Conservation (phyloP, 2,113 vertebrate genomes). For the Xyrauchen texanus region DNA sequence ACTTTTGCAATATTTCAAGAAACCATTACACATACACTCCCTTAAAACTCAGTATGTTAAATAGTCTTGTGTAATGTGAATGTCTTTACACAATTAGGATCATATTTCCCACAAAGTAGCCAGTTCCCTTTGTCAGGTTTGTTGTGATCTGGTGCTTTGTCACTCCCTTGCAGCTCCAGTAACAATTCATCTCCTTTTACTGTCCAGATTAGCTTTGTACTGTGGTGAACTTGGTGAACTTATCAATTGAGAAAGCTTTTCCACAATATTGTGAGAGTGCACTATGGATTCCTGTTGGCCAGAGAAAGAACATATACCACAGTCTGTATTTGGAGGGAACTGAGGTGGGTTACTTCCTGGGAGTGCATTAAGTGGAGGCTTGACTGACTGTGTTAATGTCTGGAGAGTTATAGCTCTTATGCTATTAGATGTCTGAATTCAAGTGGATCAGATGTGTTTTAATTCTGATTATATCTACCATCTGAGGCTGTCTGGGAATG, state of each 20-base stretch:
- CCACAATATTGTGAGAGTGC: slow-evolving; percentile 34
- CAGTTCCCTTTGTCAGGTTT: slow-evolving; percentile 5
- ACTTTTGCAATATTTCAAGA: neutral
- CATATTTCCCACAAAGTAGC: neutral
- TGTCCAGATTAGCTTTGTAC: slow-evolving; percentile 26
- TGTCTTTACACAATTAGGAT: neutral
- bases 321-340: slow-evolving; percentile 45
- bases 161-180: slow-evolving; percentile 24
- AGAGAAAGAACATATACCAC: slow-evolving; percentile 44
- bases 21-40: neutral
- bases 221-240: neutral
- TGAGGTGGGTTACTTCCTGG: slow-evolving; percentile 46
- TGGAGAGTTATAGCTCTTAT: neutral
- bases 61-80: neutral
- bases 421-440: neutral
- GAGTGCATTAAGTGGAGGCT: slow-evolving; percentile 15
- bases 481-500: slow-evolving; percentile 21
- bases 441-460: slow-evolving; percentile 22
- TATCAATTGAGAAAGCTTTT: slow-evolving; percentile 36
- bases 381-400: neutral
- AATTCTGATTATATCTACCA: slow-evolving; percentile 27
- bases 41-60: neutral
- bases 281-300: slow-evolving; percentile 47
- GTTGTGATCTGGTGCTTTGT: neutral
- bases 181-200: slow-evolving; percentile 39